Conservation (phyloP, 2,888 invertebrate species). For the Pseudococcus viburni region DNA sequence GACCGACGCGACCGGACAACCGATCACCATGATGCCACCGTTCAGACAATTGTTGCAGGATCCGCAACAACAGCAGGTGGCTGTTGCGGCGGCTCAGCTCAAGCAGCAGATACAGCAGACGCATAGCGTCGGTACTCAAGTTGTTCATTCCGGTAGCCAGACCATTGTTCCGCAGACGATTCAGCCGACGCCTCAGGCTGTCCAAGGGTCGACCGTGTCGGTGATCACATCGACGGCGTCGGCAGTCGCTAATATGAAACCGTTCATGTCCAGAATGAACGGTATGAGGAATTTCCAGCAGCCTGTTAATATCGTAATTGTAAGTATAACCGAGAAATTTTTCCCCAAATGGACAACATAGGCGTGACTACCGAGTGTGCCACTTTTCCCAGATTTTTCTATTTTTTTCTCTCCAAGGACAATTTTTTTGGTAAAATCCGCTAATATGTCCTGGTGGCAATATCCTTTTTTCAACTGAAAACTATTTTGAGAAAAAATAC, state of each 20-base stretch:
- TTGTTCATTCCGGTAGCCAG: not conserved
- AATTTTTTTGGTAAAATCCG: no score
- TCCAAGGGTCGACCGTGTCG: slow-evolving; percentile 45
- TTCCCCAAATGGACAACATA: no score
- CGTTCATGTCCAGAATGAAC: slow-evolving; percentile 65
- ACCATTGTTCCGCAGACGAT: slow-evolving; percentile 22
- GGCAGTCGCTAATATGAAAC: slow-evolving; percentile 49
- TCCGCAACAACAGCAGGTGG: not conserved
- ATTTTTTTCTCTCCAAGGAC: no score
- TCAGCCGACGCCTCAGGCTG: slow-evolving; percentile 27
- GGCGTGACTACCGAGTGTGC: no score
- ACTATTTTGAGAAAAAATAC: no score
- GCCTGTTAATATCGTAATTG: slow-evolving; percentile 60
- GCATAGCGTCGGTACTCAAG: not conserved
- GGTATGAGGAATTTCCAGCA: slow-evolving; percentile 60
- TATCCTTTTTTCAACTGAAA: no score
- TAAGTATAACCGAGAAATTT: slow-evolving; percentile 52
- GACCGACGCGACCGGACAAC: slow-evolving; percentile 38
- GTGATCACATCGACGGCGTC: slow-evolving; percentile 60
- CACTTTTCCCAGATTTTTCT: no score
- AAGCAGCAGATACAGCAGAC: not conserved
- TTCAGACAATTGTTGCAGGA: slow-evolving; percentile 57
- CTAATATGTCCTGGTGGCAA: no score
- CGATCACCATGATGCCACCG: slow-evolving; percentile 43
- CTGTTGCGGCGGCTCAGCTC: not conserved